Evolutionary conservation across 2,888 invertebrate species (phyloP), one percentile per base, ranked within the genome.

Genomic region (Machimus rusticus): DNA sequence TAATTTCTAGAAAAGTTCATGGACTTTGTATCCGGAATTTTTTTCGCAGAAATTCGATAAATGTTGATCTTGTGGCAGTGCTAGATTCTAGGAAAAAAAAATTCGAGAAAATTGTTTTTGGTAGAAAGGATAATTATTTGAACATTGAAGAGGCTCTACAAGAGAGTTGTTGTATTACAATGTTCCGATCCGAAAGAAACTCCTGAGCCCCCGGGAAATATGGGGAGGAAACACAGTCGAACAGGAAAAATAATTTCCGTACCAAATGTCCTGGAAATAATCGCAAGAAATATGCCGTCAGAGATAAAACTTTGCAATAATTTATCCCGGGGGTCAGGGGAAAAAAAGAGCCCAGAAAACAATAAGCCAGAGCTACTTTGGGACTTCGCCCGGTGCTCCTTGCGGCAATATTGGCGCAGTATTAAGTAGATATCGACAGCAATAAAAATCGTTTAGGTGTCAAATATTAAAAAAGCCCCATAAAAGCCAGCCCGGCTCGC

Each of bases 391-490:
- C 39, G 19, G 78, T 78, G 23, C 14, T 78, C 16, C 78, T 39
- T 23, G 43, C 43, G 78, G 78, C 78, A 78, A 78, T 78, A 78
- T 78, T 78, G 78, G 39, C 78, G 23, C 23, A 78, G 23, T n/a
- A 78, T 78, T 78, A 78, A 78, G 34, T 37, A 76, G 37, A 76
- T 76, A 37, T 76, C 76, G 76, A 76, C 76, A 19, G 76, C 34
- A 76, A 76, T 76, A 76, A 76, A 76, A 76, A 76, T 76, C 76
- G 76, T 76, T 34, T 76, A 76, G 76, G 76, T 76, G 76, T 76
- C 76, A 34, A 76, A 76, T 78, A 78, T 78, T 78, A 78, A 78
- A 78, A 39, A 23, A 78, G 37, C 37, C 39, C 78, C 78, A 78
- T 66, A 51, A 79, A 76, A 37, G 34, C 76, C n/a, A 34, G 37